A percentile compares a stretch with the other conserved stretches of the same genome.
Evolutionary conservation across 2,113 vertebrate species (phyloP).

Genomic region (Hippotragus niger): DNA sequence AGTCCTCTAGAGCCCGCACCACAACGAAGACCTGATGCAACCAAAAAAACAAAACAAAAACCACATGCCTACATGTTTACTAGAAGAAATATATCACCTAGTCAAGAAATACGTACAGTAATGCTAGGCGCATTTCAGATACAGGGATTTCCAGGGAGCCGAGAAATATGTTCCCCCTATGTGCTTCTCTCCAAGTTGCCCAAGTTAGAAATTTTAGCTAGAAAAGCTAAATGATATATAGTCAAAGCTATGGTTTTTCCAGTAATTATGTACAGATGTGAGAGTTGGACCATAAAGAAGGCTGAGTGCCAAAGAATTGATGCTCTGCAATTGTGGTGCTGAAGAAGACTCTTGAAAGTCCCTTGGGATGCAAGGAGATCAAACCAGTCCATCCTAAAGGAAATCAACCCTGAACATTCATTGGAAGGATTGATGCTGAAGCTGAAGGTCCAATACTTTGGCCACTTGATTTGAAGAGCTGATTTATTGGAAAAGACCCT

Average conservation of each 20-base stretch:
- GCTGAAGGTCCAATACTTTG: neutral
- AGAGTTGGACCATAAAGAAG: neutral
- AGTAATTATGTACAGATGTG: neutral
- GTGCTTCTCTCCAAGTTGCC: neutral
- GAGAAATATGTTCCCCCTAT: neutral
- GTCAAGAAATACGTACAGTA: neutral
- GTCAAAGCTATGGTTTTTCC: neutral
- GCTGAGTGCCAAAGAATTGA: neutral
- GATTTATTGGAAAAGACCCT: neutral
- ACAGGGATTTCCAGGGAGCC: neutral
- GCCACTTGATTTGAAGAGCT: neutral
- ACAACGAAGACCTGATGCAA: neutral
- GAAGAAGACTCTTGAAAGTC: neutral
- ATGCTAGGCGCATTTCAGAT: neutral
- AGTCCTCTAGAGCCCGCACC: neutral
- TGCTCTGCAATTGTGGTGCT: neutral
- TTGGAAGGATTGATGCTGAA: neutral
- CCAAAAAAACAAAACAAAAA: neutral
- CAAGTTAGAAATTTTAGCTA: neutral
- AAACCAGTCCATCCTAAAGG: neutral
- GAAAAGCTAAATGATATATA: neutral
- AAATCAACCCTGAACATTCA: neutral
- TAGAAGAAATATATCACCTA: neutral
- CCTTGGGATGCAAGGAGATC: neutral
- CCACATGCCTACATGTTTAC: neutral